Evolutionary conservation across 2,888 invertebrate species (phyloP).

Genomic region (Stenodema calcarata): DNA sequence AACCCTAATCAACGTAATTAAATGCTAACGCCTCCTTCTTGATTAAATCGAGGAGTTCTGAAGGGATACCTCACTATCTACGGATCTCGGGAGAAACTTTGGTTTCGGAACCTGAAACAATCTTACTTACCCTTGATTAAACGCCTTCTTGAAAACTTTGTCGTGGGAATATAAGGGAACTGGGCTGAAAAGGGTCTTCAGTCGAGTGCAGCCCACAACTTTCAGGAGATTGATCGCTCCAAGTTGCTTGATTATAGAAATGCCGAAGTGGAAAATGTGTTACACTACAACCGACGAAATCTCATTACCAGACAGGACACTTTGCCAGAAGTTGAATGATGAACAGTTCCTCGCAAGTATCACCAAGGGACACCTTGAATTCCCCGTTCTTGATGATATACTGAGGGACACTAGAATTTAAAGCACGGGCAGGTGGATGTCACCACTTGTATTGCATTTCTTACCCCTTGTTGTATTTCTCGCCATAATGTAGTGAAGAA

Average conservation of each 20-base stretch:
- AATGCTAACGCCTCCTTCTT: slow-evolving; percentile 49
- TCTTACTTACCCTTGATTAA: slow-evolving; percentile 25
- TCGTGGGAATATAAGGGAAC: background rate
- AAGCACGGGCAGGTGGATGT: background rate
- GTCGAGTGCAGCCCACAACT: background rate
- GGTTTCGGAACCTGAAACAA: slow-evolving; percentile 17
- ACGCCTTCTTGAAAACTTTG: slow-evolving; percentile 18
- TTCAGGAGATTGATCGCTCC: background rate
- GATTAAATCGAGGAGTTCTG: slow-evolving; percentile 35
- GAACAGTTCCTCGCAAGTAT: background rate
- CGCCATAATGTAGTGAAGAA: too few relatives aligned
- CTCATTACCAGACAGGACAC: background rate
- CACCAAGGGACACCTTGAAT: background rate
- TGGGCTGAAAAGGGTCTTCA: background rate
- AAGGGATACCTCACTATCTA: slow-evolving; percentile 14
- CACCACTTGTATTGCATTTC: background rate
- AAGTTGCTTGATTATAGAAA: background rate
- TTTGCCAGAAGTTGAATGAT: background rate
- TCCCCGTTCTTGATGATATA: background rate
- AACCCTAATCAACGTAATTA: slow-evolving; percentile 50
- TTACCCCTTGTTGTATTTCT: too few relatives aligned
- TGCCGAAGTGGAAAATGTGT: background rate
- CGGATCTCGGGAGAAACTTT: background rate
- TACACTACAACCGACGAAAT: background rate
- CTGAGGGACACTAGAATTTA: background rate